Percentiles rank a stretch among this genome's conserved stretches.
These are phyloP conservation scores for Pluvianellus socialis DNA, from an alignment of 2,113 vertebrate genomes.

Conservation along the genomic window DNA sequence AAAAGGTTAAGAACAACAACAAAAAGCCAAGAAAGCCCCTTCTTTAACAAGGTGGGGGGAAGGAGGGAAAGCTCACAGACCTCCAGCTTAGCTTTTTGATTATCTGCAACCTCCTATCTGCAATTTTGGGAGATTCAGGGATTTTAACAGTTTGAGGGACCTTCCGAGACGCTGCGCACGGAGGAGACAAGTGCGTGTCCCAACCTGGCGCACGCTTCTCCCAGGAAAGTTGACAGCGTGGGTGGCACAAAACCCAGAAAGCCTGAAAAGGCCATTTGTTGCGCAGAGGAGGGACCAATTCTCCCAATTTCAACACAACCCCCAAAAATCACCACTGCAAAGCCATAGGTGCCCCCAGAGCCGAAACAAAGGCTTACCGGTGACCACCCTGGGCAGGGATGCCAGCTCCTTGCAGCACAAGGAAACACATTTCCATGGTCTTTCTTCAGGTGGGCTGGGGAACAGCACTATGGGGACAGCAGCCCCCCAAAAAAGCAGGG, in stretches of 20 bases:
- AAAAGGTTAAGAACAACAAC: neutral
- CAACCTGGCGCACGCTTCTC: neutral
- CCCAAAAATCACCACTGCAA: neutral
- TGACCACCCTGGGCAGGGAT: rapidly evolving
- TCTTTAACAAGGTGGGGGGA: neutral
- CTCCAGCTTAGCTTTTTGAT: neutral
- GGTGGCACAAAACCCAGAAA: neutral
- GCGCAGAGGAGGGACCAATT: neutral
- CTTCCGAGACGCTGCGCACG: rapidly evolving
- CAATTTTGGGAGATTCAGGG: neutral
- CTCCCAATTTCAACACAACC: neutral
- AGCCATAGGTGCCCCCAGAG: neutral
- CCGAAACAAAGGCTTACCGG: neutral
- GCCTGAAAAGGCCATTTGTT: neutral
- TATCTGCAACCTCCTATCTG: neutral
- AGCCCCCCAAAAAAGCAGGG: neutral
- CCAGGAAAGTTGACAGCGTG: neutral
- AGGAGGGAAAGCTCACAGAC: neutral
- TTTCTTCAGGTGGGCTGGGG: rapidly evolving
- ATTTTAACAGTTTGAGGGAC: neutral
- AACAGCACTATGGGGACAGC: rapidly evolving
- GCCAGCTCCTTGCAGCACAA: neutral
- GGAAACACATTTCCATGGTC: neutral
- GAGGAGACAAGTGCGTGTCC: neutral
- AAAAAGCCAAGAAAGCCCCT: neutral